Evolutionary conservation across 1,140 invertebrate species (phyloP), one percentile per base, ranked within the genome.

Genomic region (Halictus rubicundus): DNA sequence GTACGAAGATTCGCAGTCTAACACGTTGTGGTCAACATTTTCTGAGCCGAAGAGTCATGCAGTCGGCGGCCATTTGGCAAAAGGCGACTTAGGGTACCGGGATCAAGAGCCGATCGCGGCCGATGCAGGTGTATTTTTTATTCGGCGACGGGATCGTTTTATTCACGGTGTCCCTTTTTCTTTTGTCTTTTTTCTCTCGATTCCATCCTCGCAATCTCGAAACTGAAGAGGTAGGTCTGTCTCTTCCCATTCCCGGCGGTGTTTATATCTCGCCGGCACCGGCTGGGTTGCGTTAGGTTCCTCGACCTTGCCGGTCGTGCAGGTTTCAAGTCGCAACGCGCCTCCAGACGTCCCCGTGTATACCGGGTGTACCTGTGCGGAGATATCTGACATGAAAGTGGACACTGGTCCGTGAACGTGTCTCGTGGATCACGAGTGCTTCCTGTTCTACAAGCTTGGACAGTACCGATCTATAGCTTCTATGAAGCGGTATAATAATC

Each of bases 291-390:
- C 87, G 87, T 88, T 88, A 90, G 86, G 88, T 90, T 89, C 84
- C 81, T 88, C 89, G 89, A 90, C 89, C 89, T 90, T 90, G 89
- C 87, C 77, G 86, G 89, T 88, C 87, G 84, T 90, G 87, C 89
- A 90, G 87, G 89, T 90, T 90, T 90, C 86, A 81, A 86, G 88
- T 82, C 83, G 84, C 81, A 83, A n/a, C 68, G 68, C 81, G 80
- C 68, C 74, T 80, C 49, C 77, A 76, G 75, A 78, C 79, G 52
- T 49, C 46, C 21, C 68, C 23, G 21, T 49, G 46, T 72, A 82
- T 73, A 82, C 72, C 69, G 80, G 80, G 81, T 82, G 75, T 68
- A 25, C 64, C 68, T 66, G 57, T 32, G 19, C 59, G 59, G n/a
- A 32, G 64, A 39, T 9, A 37, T 19, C n/a, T 16, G 54, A 68